A percentile compares a stretch with the other conserved stretches of the same genome.
phyloP scores from a whole-genome alignment of 2,113 vertebrate genomes.

The Phrynocephalus versicolor region DNA sequence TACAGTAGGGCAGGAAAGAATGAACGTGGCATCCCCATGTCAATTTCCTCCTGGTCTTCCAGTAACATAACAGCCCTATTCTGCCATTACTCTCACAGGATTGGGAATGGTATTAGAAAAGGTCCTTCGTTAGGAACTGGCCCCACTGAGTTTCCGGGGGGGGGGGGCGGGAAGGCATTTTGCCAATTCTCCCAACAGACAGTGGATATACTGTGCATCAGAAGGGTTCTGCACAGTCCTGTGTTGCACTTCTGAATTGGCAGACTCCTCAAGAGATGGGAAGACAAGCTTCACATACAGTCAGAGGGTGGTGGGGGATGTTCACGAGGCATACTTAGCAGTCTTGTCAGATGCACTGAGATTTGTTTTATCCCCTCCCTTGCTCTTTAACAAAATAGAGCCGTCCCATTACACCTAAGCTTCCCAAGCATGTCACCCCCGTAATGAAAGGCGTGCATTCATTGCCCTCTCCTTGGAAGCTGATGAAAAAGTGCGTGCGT shows the following conservation, averaged over 20 bases:
- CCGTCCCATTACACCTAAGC: neutral
- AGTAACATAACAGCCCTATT: neutral
- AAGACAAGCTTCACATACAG: neutral
- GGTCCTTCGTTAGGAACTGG: neutral
- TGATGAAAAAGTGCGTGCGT: constrained; percentile 8
- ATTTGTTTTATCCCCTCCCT: constrained; percentile 13
- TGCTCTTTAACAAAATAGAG: constrained; percentile 15
- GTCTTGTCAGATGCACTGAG: neutral
- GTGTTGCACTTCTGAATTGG: neutral
- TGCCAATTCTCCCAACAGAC: neutral
- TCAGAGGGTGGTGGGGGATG: too few species aligned
- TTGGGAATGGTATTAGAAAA: neutral
- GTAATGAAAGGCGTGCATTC: constrained; percentile 33
- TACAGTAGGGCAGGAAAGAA: neutral
- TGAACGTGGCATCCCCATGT: neutral
- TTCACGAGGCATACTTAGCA: neutral
- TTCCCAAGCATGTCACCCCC: neutral
- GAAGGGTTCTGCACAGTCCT: neutral
- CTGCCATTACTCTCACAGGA: neutral
- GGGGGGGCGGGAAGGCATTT: neutral
- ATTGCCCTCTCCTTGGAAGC: constrained; percentile 35
- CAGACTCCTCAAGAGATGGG: neutral
- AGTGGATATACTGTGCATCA: neutral
- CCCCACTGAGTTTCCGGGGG: neutral
- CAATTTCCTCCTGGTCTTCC: neutral